phyloP scores from a whole-genome alignment of 2,888 invertebrate species.

The Xylota sylvarum region DNA sequence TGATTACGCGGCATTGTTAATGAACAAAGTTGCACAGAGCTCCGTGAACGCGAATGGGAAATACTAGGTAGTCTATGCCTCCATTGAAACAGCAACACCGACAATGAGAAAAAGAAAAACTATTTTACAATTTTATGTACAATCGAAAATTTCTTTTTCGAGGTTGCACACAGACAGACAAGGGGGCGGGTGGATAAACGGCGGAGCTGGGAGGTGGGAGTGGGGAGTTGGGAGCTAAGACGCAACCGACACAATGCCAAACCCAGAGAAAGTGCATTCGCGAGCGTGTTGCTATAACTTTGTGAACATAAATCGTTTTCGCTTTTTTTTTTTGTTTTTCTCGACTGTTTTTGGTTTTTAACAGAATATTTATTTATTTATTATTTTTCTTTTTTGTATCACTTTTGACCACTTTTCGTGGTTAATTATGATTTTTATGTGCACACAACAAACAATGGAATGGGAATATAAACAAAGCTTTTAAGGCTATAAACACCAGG shows the following conservation, averaged over 20 bases:
- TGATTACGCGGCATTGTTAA: slow-evolving; percentile 76
- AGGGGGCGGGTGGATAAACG: background rate
- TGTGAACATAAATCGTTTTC: slow-evolving; percentile 67
- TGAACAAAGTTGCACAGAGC: slow-evolving; percentile 67
- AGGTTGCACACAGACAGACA: slow-evolving; percentile 44
- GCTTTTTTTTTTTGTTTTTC: slow-evolving; percentile 44
- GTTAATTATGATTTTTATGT: slow-evolving; percentile 47
- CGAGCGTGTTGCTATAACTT: slow-evolving; percentile 66
- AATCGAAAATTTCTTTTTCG: slow-evolving; percentile 75
- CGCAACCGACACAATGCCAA: slow-evolving; percentile 61
- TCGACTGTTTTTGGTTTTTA: slow-evolving; percentile 18
- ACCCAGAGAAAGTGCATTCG: slow-evolving; percentile 73
- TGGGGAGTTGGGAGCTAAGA: background rate
- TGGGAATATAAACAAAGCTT: slow-evolving; percentile 4
- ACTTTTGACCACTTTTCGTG: slow-evolving; percentile 44
- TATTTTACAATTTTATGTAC: slow-evolving; percentile 52
- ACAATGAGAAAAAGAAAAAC: slow-evolving; percentile 51
- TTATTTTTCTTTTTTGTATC: slow-evolving; percentile 14
- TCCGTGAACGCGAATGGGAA: slow-evolving; percentile 52
- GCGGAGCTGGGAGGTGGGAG: background rate
- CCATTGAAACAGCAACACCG: slow-evolving; percentile 17
- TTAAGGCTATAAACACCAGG: no score
- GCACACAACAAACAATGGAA: slow-evolving; percentile 16
- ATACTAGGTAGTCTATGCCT: slow-evolving; percentile 31
- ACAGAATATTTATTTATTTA: background rate